phyloP scores from a whole-genome alignment of 2,888 invertebrate genomes.

The Mythimna ferrago region DNA sequence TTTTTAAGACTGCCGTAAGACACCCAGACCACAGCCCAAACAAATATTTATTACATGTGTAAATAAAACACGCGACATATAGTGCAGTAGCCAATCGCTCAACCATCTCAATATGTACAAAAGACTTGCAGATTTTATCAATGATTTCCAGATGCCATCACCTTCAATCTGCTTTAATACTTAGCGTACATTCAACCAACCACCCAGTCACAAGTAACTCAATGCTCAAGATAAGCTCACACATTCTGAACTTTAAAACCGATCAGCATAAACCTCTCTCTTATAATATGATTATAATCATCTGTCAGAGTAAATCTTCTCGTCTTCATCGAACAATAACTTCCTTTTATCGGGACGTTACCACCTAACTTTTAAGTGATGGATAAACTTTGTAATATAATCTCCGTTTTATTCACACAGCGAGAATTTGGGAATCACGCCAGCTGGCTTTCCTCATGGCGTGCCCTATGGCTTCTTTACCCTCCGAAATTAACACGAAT shows the following conservation, averaged over 20 bases:
- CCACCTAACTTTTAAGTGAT: constrained; percentile 66
- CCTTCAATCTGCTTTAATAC: background rate
- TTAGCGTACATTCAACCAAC: background rate
- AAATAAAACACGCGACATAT: background rate
- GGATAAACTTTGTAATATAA: constrained; percentile 67
- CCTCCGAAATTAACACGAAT: constrained; percentile 36
- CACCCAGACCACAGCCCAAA: too few relatives aligned
- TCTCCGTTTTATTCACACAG: constrained; percentile 62
- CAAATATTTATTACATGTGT: background rate
- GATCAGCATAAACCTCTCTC: constrained; percentile 41
- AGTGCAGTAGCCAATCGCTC: too few relatives aligned
- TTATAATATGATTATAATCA: constrained; percentile 53
- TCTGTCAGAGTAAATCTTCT: constrained; percentile 59
- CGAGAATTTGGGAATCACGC: constrained; percentile 56
- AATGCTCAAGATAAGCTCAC: constrained; percentile 16
- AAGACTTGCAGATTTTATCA: constrained; percentile 4
- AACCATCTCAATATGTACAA: background rate
- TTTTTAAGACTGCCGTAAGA: too few relatives aligned
- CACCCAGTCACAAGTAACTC: background rate
- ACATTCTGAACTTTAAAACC: constrained; percentile 28
- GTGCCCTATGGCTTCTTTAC: constrained; percentile 44
- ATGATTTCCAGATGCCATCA: background rate
- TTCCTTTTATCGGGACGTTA: constrained; percentile 61
- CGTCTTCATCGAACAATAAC: constrained; percentile 58
- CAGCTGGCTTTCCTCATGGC: constrained; percentile 49